A percentile compares a stretch with the other conserved stretches of the same genome.
phyloP scores from a whole-genome alignment of 2,797 vertebrate species.

The Hydrolagus colliei region DNA sequence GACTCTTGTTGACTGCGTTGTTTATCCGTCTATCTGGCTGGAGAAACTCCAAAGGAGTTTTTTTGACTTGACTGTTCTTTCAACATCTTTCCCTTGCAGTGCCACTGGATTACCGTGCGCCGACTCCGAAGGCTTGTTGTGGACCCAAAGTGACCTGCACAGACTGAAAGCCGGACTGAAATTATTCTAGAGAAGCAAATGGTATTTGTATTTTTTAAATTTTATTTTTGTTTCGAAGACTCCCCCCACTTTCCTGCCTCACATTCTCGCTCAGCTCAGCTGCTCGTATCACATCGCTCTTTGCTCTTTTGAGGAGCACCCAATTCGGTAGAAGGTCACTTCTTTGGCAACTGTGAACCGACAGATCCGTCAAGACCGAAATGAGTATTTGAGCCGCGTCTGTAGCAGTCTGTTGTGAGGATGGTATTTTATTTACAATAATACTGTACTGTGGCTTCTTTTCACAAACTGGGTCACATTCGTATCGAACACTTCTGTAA shows the following conservation, averaged over 20 bases:
- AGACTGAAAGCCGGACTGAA: constrained; percentile 60
- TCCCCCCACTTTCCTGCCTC: neutral
- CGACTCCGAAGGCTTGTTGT: constrained; percentile 50
- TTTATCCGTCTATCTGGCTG: too few relatives aligned
- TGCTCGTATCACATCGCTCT: neutral
- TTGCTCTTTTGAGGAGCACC: neutral
- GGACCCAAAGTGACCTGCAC: constrained; percentile 60
- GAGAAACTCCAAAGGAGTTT: too few relatives aligned
- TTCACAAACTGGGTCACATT: neutral
- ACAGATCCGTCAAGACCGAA: neutral
- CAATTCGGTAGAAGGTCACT: neutral
- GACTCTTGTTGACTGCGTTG: too few relatives aligned
- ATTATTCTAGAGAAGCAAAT: constrained; percentile 51
- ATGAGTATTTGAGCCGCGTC: neutral
- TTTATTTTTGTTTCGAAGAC: neutral
- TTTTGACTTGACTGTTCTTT: too few relatives aligned
- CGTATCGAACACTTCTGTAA: constrained; percentile 2
- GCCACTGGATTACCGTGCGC: constrained; percentile 19
- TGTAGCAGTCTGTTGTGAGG: neutral
- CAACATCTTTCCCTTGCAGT: neutral
- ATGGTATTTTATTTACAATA: neutral
- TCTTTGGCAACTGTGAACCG: neutral
- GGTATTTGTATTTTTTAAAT: constrained; percentile 3
- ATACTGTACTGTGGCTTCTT: neutral
- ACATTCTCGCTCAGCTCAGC: neutral